A percentile compares a stretch with the other conserved stretches of the same genome.
Evolutionary conservation across 2,113 vertebrate genomes (phyloP).

Genomic region (Peromyscus leucopus): DNA sequence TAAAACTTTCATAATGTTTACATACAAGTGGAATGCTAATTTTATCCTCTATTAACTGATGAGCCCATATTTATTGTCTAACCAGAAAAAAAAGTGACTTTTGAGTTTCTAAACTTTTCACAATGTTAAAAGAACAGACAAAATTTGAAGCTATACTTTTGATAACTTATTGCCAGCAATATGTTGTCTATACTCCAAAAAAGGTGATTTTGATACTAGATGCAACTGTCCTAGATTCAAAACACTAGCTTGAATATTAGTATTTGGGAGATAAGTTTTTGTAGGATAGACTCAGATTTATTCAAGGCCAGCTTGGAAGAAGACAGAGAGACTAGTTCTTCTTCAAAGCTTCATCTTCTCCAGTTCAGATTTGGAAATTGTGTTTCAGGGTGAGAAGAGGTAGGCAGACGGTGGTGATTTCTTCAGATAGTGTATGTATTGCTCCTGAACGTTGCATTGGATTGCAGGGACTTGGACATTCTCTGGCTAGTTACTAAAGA

Average conservation of each 20-base stretch:
- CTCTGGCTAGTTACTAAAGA: neutral
- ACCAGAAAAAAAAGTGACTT: constrained; percentile 31
- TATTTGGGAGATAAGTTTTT: neutral
- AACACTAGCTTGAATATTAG: neutral
- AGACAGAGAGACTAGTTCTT: neutral
- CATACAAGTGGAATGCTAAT: neutral
- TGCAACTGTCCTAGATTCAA: neutral
- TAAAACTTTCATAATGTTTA: neutral
- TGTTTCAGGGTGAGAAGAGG: neutral
- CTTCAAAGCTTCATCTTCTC: neutral
- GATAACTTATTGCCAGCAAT: neutral
- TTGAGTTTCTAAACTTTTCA: constrained; percentile 6
- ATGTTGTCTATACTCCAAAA: neutral
- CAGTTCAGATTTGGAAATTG: neutral
- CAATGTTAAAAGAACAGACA: neutral
- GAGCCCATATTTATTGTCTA: neutral
- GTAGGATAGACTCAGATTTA: neutral
- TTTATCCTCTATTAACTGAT: neutral
- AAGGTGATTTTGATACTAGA: neutral
- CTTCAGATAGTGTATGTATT: neutral
- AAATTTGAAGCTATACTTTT: neutral
- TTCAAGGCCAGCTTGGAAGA: neutral
- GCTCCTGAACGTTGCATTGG: neutral
- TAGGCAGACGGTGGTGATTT: too few species aligned
- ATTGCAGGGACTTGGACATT: neutral